Percentiles rank a stretch among this genome's conserved stretches.
These are phyloP conservation scores for Apodemia mormo DNA, from an alignment of 2,888 invertebrate species.

Conservation along the genomic window DNA sequence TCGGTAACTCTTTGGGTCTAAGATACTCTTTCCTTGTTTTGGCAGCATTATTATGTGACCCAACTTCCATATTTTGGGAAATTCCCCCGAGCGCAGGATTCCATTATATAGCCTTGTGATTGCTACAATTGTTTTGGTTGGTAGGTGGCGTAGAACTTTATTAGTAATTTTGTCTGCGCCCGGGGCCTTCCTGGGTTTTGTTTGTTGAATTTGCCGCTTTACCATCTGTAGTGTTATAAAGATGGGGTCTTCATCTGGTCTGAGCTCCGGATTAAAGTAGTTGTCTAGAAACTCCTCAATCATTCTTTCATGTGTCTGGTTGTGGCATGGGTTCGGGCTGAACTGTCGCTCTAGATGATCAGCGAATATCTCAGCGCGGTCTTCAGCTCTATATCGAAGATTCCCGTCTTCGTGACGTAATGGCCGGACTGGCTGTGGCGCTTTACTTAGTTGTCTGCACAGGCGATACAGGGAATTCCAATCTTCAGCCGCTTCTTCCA, in stretches of 20 bases:
- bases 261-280: background rate
- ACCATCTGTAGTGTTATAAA: constrained; percentile 24
- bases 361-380: background rate
- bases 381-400: constrained; percentile 22
- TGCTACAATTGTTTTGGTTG: constrained; percentile 19
- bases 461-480: background rate
- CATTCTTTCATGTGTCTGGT: background rate
- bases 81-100: too few species aligned
- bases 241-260: constrained; percentile 15
- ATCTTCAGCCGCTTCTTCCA: background rate
- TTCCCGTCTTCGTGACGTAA: constrained; percentile 21
- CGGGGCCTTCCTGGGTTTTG: background rate
- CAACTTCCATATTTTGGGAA: too few species aligned
- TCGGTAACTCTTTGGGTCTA: constrained; percentile 35
- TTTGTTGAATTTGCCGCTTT: background rate
- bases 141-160: constrained; percentile 26
- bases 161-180: constrained; percentile 11
- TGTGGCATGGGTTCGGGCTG: background rate
- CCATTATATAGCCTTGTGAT: constrained; percentile 25
- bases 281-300: background rate
- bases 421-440: constrained; percentile 16
- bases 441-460: background rate
- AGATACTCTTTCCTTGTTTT: constrained; percentile 34
- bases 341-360: too few species aligned
- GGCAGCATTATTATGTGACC: too few species aligned